Evolutionary conservation across 2,113 vertebrate genomes (phyloP).

Genomic region (Macheiramphus alcinus): DNA sequence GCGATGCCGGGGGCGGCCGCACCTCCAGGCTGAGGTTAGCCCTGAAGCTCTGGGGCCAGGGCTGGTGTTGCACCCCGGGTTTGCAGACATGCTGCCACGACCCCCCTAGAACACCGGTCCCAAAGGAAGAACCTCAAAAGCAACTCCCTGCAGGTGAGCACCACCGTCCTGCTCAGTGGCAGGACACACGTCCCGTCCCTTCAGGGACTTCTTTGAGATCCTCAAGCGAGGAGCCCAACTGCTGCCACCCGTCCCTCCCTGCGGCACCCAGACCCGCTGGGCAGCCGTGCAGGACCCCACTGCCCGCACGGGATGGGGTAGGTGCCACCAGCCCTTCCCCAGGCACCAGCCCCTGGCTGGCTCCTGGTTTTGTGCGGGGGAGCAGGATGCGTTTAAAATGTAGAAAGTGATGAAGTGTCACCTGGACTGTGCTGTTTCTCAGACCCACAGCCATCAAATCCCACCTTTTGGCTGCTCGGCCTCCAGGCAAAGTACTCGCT

Average conservation of each 20-base stretch:
- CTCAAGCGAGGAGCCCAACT: not conserved
- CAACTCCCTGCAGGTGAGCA: not conserved
- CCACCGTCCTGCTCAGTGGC: not conserved
- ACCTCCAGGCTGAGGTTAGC: not conserved
- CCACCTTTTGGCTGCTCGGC: not conserved
- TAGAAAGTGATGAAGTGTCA: not conserved
- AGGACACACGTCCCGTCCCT: not conserved
- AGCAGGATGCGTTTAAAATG: not conserved
- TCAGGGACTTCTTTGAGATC: not conserved
- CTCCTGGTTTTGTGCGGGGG: not conserved
- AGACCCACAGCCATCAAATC: not conserved
- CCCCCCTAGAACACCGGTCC: accelerated
- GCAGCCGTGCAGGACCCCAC: not conserved
- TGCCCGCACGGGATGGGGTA: accelerated
- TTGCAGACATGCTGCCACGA: accelerated
- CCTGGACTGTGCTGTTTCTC: not conserved
- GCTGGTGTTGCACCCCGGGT: not conserved
- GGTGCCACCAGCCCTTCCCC: not conserved
- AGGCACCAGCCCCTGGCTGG: not conserved
- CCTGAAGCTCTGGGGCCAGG: too few relatives aligned
- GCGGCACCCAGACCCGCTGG: accelerated
- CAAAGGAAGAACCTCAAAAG: not conserved
- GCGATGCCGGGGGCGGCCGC: accelerated
- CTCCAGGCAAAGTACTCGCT: not conserved
- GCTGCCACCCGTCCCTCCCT: accelerated